Conservation (phyloP, 2,113 vertebrate species). For the Spheniscus mendiculus region DNA sequence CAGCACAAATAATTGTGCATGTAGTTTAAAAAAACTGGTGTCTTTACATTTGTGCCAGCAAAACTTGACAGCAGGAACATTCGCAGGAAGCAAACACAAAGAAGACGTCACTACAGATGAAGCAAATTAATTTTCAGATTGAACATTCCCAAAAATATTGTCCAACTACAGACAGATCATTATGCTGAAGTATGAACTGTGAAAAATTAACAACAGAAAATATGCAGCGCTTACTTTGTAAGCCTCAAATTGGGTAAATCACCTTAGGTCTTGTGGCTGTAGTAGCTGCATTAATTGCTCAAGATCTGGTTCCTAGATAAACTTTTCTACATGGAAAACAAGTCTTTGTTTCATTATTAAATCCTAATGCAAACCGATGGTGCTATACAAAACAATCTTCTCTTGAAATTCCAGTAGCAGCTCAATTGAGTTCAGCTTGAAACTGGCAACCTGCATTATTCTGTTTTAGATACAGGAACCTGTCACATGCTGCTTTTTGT, state of each 20-base stretch:
- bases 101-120: neutral
- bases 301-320: slow-evolving; percentile 34
- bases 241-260: slow-evolving; percentile 31
- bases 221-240: neutral
- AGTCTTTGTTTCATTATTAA: slow-evolving; percentile 52
- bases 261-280: slow-evolving; percentile 2
- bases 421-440: neutral
- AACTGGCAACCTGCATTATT: neutral
- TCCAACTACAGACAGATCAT: neutral
- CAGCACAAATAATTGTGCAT: neutral
- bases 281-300: slow-evolving; percentile 35
- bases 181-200: slow-evolving; percentile 21
- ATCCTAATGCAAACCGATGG: neutral
- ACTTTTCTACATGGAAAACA: slow-evolving; percentile 19
- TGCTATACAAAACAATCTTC: neutral
- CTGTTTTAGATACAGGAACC: neutral
- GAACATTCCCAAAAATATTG: slow-evolving; percentile 7
- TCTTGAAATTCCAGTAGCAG: neutral
- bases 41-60: neutral
- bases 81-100: slow-evolving; percentile 43
- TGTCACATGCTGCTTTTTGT: neutral
- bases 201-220: slow-evolving; percentile 47
- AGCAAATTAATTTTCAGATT: slow-evolving; percentile 48
- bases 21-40: neutral
- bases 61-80: slow-evolving; percentile 18